Evolutionary conservation across 2,888 invertebrate genomes (phyloP).

Genomic region (Prostheceraeus crozeri): DNA sequence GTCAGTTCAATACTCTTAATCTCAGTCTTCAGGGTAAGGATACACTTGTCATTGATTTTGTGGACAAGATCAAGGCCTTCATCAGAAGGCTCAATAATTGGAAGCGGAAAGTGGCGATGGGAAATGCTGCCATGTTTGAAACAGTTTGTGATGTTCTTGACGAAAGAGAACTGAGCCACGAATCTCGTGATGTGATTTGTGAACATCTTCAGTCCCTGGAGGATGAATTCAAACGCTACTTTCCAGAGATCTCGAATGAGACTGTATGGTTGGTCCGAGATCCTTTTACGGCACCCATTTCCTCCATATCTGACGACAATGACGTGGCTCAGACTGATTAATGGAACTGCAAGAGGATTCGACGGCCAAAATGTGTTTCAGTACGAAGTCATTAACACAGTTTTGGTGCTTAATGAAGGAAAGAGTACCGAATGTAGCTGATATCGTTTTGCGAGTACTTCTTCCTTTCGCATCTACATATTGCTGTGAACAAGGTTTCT

Average conservation of each 20-base stretch:
- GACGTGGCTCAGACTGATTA: too few relatives aligned
- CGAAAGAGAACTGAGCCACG: too few relatives aligned
- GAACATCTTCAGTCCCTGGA: neutral
- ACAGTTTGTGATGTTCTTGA: slow-evolving; percentile 12
- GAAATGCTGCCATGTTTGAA: neutral
- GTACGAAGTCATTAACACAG: neutral
- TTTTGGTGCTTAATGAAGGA: slow-evolving; percentile 8
- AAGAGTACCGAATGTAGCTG: neutral
- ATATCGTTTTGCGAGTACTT: neutral
- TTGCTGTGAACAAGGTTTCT: neutral
- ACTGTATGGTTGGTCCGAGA: too few relatives aligned
- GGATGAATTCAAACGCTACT: slow-evolving; percentile 6
- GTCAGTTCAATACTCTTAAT: slow-evolving; percentile 13
- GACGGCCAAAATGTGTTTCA: neutral
- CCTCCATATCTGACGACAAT: too few relatives aligned
- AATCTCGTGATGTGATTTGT: too few relatives aligned
- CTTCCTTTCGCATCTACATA: neutral
- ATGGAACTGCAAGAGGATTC: slow-evolving; percentile 1
- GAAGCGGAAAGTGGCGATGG: slow-evolving; percentile 9
- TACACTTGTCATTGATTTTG: neutral
- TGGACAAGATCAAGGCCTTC: slow-evolving; percentile 17
- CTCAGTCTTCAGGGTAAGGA: slow-evolving; percentile 16
- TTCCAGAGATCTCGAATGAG: too few relatives aligned
- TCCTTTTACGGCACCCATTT: too few relatives aligned
- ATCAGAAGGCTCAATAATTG: slow-evolving; percentile 25